Percentiles rank a stretch among this genome's conserved stretches.
Evolutionary conservation across 2,113 vertebrate species (phyloP).

Genomic region (Mormyrus iriodes): DNA sequence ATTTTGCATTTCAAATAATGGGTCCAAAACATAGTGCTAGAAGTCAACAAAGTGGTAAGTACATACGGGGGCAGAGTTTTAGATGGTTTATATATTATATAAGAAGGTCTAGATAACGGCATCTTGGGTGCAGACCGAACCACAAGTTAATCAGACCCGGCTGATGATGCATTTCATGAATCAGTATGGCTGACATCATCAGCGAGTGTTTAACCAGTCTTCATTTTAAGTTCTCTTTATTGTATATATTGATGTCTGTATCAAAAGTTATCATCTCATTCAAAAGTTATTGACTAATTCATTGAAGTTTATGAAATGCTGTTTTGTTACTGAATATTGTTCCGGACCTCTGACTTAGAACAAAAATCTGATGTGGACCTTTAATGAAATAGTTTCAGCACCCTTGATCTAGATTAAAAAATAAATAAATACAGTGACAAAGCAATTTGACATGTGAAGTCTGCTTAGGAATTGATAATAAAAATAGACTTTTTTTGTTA

Average conservation of each 20-base stretch:
- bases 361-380: neutral
- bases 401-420: too few relatives aligned
- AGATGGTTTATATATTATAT: neutral
- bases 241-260: neutral
- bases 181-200: neutral
- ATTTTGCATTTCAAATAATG: too few relatives aligned
- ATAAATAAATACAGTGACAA: neutral
- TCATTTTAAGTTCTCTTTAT: neutral
- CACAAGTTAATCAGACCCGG: neutral
- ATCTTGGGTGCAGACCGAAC: neutral
- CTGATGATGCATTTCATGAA: neutral
- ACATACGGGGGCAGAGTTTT: neutral
- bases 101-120: neutral
- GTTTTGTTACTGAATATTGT: neutral
- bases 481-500: neutral
- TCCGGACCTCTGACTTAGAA: neutral
- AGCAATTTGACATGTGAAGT: neutral
- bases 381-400: neutral
- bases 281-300: neutral
- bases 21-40: too few relatives aligned
- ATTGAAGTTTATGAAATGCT: neutral
- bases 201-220: neutral
- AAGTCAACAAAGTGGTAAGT: too few relatives aligned
- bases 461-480: neutral
- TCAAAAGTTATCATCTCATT: neutral